phyloP scores from a whole-genome alignment of 92 coral and sea anemone species.

The Siderastrea radians region DNA sequence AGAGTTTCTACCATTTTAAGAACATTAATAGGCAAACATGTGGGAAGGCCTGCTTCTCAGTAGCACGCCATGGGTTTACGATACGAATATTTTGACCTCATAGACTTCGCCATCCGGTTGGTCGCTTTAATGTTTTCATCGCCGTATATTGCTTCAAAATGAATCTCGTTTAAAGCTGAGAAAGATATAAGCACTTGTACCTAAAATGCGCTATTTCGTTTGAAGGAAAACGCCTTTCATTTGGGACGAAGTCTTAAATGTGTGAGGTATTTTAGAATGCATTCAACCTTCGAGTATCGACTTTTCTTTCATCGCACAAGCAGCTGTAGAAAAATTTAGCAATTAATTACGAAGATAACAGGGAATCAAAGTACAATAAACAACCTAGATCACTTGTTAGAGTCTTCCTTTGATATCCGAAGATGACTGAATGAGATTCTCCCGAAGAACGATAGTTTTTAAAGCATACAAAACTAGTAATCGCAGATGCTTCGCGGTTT shows the following conservation, averaged over 20 bases:
- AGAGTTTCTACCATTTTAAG: background rate
- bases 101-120: background rate
- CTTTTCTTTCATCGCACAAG: background rate
- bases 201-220: background rate
- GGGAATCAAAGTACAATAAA: background rate
- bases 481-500: background rate
- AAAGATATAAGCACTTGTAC: background rate
- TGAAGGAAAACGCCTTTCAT: background rate
- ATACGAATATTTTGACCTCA: conserved; percentile 16
- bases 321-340: conserved; percentile 31
- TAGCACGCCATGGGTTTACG: conserved; percentile 15
- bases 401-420: background rate
- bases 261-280: background rate
- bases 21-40: background rate
- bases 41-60: background rate
- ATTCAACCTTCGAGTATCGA: background rate
- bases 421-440: background rate
- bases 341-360: conserved; percentile 28
- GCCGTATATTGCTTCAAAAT: background rate
- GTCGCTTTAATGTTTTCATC: background rate
- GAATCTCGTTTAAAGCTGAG: background rate
- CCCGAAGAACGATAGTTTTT: background rate
- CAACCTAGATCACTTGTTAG: background rate
- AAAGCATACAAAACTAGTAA: background rate
- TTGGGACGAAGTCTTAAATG: background rate